Percentiles rank a stretch among this genome's conserved stretches.
Evolutionary conservation across 1,140 invertebrate species (phyloP).

Genomic region (Melitaea cinxia): DNA sequence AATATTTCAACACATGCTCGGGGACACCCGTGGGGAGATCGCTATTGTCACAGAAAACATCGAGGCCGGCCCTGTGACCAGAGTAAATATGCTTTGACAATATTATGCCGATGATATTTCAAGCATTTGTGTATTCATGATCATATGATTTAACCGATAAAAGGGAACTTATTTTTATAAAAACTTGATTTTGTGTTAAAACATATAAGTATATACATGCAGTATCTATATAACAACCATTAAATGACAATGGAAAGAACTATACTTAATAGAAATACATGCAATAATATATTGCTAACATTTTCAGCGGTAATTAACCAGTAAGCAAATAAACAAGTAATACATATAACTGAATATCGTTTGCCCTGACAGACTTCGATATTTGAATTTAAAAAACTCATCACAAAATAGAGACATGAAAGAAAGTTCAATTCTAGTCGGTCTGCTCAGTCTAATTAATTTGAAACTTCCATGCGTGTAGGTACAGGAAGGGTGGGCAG

Average conservation of each 20-base stretch:
- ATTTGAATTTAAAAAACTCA: not conserved
- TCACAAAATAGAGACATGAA: not conserved
- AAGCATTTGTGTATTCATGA: slow-evolving; percentile 40
- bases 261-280: too few species aligned
- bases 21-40: slow-evolving; percentile 33
- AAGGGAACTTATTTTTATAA: too few species aligned
- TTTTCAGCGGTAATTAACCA: too few species aligned
- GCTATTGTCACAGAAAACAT: slow-evolving; percentile 47
- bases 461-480: slow-evolving; percentile 33
- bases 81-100: slow-evolving; percentile 68
- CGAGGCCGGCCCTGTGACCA: slow-evolving; percentile 43
- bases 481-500: slow-evolving; percentile 19
- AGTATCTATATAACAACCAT: too few species aligned
- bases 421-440: slow-evolving; percentile 13
- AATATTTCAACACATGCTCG: slow-evolving; percentile 57
- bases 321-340: too few species aligned
- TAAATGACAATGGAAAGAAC: too few species aligned
- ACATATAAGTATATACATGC: too few species aligned
- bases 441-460: slow-evolving; percentile 27
- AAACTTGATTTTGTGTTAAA: too few species aligned
- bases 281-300: too few species aligned
- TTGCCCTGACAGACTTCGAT: not conserved
- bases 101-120: slow-evolving; percentile 66
- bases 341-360: not conserved
- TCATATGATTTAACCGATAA: too few species aligned